phyloP scores from a whole-genome alignment of 37 sponge, comb jelly and placozoan genomes.

The Beroe ovata region DNA sequence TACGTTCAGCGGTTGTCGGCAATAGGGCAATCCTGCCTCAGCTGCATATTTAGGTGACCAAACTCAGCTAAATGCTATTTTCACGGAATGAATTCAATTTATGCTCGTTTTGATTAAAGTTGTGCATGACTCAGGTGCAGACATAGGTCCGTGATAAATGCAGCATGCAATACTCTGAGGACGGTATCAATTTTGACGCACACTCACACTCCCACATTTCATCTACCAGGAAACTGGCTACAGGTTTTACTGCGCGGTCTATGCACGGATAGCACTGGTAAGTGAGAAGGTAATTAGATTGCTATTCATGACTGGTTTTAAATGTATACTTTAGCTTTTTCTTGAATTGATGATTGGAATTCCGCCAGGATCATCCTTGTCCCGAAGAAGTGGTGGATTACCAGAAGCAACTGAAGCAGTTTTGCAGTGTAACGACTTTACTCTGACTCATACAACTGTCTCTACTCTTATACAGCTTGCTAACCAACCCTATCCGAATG shows the following conservation, averaged over 20 bases:
- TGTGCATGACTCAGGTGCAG: slow-evolving; percentile 24
- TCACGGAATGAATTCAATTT: too few relatives aligned
- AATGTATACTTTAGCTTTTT: neutral
- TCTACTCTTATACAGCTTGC: neutral
- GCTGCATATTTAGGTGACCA: slow-evolving; percentile 29
- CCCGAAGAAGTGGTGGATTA: slow-evolving; percentile 51
- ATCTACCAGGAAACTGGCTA: slow-evolving; percentile 9
- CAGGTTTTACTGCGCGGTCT: neutral
- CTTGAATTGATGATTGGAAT: neutral
- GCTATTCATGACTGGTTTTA: neutral
- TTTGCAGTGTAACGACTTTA: neutral
- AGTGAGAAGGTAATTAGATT: too few relatives aligned
- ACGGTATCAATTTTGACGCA: neutral
- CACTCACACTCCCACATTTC: neutral
- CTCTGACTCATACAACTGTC: neutral
- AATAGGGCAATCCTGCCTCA: slow-evolving; percentile 6
- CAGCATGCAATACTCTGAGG: neutral
- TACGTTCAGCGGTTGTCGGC: neutral
- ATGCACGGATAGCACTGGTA: neutral
- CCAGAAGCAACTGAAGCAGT: slow-evolving; percentile 52
- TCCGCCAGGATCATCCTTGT: slow-evolving; percentile 19
- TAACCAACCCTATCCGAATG: neutral
- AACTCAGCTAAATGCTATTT: too few relatives aligned
- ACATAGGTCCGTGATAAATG: slow-evolving; percentile 37
- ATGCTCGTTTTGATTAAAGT: too few relatives aligned